Percentiles rank a stretch among this genome's conserved stretches.
phyloP scores from a whole-genome alignment of 2,113 vertebrate genomes.

The Acanthochromis polyacanthus region DNA sequence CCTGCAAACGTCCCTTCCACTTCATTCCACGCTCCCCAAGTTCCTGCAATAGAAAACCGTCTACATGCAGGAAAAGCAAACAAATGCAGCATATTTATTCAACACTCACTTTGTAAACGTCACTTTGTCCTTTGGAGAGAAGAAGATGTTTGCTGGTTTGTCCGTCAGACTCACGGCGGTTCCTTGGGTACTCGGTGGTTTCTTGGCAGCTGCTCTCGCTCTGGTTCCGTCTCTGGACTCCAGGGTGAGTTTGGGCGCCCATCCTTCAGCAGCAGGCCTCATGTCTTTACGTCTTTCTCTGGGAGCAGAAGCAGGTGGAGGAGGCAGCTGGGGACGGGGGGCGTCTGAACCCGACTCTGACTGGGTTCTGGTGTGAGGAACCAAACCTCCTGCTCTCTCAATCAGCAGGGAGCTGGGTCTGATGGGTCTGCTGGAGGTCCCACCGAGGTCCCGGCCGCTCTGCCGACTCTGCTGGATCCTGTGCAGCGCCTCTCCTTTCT shows the following conservation, averaged over 20 bases:
- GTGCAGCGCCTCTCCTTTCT: slow-evolving; percentile 84
- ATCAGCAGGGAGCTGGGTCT: slow-evolving; percentile 71
- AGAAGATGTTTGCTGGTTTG: slow-evolving; percentile 87
- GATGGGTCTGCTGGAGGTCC: slow-evolving; percentile 63
- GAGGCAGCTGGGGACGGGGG: slow-evolving; percentile 71
- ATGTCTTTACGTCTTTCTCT: slow-evolving; percentile 81
- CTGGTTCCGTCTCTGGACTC: slow-evolving; percentile 83
- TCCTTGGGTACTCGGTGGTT: slow-evolving; percentile 70
- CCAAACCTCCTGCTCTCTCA: slow-evolving; percentile 38
- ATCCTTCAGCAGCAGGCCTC: slow-evolving; percentile 73
- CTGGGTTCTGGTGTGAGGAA: slow-evolving; percentile 73
- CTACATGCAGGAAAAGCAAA: background rate
- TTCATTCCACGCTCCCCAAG: no score
- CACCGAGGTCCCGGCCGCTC: slow-evolving; percentile 59
- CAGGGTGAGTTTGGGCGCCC: slow-evolving; percentile 84
- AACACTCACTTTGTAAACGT: slow-evolving; percentile 88
- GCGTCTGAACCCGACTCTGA: slow-evolving; percentile 71
- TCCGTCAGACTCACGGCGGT: slow-evolving; percentile 77
- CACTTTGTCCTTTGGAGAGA: slow-evolving; percentile 89
- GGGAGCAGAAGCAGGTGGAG: slow-evolving; percentile 58
- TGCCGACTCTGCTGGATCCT: slow-evolving; percentile 84
- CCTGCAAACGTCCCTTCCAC: no score
- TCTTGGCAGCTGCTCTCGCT: slow-evolving; percentile 70
- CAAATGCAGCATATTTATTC: background rate
- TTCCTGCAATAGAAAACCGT: no score